Evolutionary conservation across 2,113 vertebrate genomes (phyloP).

Genomic region (Motacilla alba): DNA sequence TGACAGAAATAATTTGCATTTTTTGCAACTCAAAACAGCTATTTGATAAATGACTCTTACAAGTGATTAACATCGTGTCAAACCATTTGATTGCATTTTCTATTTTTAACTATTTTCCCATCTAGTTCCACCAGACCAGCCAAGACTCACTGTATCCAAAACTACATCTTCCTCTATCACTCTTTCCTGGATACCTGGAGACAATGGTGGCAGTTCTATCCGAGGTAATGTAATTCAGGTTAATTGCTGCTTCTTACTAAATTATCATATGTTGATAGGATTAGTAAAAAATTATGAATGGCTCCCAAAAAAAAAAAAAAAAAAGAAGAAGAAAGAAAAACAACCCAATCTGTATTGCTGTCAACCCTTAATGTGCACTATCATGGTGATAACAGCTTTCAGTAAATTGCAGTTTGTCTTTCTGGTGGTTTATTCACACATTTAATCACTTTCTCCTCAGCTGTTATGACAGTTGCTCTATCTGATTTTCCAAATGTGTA

Average conservation of each 20-base stretch:
- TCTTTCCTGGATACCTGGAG: conserved; percentile 96
- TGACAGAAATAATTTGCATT: conserved; percentile 70
- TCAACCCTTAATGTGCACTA: background rate
- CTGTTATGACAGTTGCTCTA: background rate
- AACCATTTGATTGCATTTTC: conserved; percentile 54
- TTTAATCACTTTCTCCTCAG: conserved; percentile 23
- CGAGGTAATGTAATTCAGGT: conserved; percentile 78
- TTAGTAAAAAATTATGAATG: background rate
- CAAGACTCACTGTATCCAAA: conserved; percentile 97
- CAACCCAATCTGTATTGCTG: background rate
- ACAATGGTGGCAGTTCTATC: conserved; percentile 98
- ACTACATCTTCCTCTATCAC: conserved; percentile 98
- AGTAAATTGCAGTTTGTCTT: conserved; percentile 26
- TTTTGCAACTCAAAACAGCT: conserved; percentile 54
- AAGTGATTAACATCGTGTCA: background rate
- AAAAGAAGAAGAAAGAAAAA: background rate
- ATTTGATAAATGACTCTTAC: conserved; percentile 64
- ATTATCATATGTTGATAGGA: background rate
- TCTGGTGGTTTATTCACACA: conserved; percentile 5
- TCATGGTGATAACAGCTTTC: background rate
- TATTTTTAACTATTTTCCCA: conserved; percentile 59
- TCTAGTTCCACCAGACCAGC: conserved; percentile 96
- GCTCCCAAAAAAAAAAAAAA: background rate
- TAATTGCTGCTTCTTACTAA: background rate
- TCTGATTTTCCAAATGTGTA: background rate